phyloP scores from a whole-genome alignment of 2,888 invertebrate genomes.

The Lysandra bellargus region DNA sequence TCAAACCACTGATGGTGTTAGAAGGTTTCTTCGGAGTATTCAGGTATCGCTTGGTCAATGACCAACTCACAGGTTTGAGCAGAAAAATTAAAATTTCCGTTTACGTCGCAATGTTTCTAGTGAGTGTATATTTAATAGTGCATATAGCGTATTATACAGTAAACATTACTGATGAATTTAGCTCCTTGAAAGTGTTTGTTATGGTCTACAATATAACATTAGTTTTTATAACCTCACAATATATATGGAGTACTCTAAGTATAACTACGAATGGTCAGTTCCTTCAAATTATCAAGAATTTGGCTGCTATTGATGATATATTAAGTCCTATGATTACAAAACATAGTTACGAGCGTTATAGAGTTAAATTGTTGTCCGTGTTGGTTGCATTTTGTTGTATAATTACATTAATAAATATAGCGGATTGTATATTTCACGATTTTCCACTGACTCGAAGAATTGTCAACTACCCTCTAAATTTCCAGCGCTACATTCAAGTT shows the following conservation, averaged over 20 bases:
- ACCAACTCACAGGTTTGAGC: background rate
- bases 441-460: background rate
- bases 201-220: background rate
- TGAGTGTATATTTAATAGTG: background rate
- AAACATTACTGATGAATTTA: background rate
- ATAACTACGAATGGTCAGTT: background rate
- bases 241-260: background rate
- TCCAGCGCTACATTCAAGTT: background rate
- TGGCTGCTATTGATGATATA: background rate
- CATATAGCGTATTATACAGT: background rate
- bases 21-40: background rate
- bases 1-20: background rate
- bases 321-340: background rate
- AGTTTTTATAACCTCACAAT: background rate
- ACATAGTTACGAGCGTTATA: background rate
- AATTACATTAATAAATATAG: background rate
- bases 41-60: background rate
- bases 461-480: background rate
- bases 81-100: background rate
- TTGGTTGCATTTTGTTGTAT: background rate
- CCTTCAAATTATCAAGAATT: background rate
- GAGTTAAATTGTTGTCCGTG: background rate
- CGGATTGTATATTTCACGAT: background rate
- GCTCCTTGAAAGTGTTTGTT: background rate
- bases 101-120: background rate